Conservation (phyloP, 2,797 vertebrate genomes). For the Furcifer pardalis region DNA sequence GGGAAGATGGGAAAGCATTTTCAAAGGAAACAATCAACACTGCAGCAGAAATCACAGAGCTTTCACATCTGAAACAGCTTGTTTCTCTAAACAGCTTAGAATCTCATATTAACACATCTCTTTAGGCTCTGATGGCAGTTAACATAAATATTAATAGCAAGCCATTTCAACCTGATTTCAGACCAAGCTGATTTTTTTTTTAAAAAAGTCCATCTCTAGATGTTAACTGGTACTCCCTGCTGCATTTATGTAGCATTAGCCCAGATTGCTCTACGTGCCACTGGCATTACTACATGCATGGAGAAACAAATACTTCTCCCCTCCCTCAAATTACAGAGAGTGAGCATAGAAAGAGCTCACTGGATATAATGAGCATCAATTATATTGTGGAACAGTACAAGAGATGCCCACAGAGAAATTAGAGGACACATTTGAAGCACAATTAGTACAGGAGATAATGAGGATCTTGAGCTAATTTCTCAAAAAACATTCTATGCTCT, state of each 20-base stretch:
- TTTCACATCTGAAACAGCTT: slow-evolving; percentile 67
- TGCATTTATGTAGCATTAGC: slow-evolving; percentile 46
- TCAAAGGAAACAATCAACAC: slow-evolving; percentile 64
- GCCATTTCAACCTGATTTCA: slow-evolving; percentile 63
- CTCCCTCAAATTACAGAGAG: slow-evolving; percentile 21
- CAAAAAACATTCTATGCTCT: background rate
- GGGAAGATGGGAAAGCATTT: slow-evolving; percentile 63
- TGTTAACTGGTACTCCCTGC: slow-evolving; percentile 22
- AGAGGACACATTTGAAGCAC: slow-evolving; percentile 12
- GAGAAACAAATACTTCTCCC: slow-evolving; percentile 53
- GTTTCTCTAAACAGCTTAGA: slow-evolving; percentile 50
- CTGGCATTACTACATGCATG: slow-evolving; percentile 36
- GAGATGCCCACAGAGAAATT: slow-evolving; percentile 14
- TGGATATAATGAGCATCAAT: slow-evolving; percentile 14
- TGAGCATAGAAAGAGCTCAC: background rate
- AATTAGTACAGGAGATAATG: slow-evolving; percentile 6
- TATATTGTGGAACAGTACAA: slow-evolving; percentile 13
- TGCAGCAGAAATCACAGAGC: slow-evolving; percentile 58
- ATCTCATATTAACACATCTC: slow-evolving; percentile 48
- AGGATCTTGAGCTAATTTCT: background rate
- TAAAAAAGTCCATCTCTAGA: slow-evolving; percentile 33
- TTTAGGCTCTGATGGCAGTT: slow-evolving; percentile 63
- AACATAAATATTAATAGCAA: slow-evolving; percentile 70
- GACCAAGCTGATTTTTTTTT: slow-evolving; percentile 52
- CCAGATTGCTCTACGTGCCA: slow-evolving; percentile 44